phyloP scores from a whole-genome alignment of 2,113 vertebrate species.

The Willisornis vidua region DNA sequence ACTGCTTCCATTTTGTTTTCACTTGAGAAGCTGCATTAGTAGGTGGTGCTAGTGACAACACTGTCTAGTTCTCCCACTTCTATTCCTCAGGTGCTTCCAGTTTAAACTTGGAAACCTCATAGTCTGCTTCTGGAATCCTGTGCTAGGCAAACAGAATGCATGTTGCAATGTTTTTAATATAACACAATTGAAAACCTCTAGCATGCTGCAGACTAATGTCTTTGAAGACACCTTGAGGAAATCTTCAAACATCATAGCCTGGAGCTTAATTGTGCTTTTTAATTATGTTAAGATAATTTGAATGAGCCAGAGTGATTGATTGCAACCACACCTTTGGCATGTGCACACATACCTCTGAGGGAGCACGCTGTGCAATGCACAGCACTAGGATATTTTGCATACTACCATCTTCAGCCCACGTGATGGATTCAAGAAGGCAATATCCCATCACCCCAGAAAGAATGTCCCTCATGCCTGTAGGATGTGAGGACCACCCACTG shows the following conservation, averaged over 20 bases:
- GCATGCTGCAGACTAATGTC: not conserved
- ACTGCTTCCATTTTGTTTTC: not conserved
- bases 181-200: not conserved
- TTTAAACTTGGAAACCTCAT: not conserved
- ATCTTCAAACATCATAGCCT: conserved; percentile 35
- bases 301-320: conserved; percentile 33
- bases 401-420: not conserved
- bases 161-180: not conserved
- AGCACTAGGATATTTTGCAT: not conserved
- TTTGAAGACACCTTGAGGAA: conserved; percentile 25
- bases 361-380: not conserved
- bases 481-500: not conserved
- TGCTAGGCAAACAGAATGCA: not conserved
- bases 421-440: not conserved
- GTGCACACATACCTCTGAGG: not conserved
- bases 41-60: not conserved
- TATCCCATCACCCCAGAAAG: not conserved
- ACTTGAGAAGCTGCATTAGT: not conserved
- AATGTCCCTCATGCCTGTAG: not conserved
- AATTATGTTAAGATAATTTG: conserved; percentile 46
- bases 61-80: not conserved
- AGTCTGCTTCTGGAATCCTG: not conserved
- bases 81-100: not conserved
- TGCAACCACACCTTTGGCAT: conserved; percentile 52
- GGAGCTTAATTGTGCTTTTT: conserved; percentile 32